Conservation (phyloP, 2,113 vertebrate genomes). For the Chionomys nivalis region DNA sequence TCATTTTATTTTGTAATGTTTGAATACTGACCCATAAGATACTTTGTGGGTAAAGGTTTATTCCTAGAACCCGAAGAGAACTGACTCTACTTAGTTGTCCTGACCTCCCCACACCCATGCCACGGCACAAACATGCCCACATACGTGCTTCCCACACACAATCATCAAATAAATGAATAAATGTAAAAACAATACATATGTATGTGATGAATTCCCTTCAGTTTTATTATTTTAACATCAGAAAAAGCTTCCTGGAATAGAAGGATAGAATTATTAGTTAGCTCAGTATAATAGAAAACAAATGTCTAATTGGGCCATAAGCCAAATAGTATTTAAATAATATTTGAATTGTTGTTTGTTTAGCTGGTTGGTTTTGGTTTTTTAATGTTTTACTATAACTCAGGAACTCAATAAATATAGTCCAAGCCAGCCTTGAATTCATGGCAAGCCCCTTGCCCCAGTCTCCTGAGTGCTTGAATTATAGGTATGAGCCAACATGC, state of each 20-base stretch:
- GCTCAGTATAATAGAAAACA: constrained; percentile 23
- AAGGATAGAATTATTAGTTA: constrained; percentile 21
- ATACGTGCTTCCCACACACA: background rate
- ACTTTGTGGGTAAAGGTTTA: background rate
- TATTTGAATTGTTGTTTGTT: constrained; percentile 61
- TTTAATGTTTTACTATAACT: background rate
- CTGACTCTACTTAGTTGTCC: background rate
- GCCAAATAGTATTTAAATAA: constrained; percentile 19
- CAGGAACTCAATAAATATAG: background rate
- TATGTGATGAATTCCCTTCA: background rate
- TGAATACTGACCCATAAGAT: background rate
- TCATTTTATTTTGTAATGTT: background rate
- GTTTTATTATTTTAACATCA: constrained; percentile 47
- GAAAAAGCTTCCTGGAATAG: constrained; percentile 28
- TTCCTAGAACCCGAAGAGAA: background rate
- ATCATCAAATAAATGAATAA: background rate
- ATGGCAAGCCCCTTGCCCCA: background rate
- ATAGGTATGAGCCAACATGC: background rate
- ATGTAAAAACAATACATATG: background rate
- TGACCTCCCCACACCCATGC: background rate
- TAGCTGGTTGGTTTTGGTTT: background rate
- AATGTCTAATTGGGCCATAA: constrained; percentile 9
- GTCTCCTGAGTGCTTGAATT: background rate
- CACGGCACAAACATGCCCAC: background rate
- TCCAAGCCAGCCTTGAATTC: background rate